phyloP scores from a whole-genome alignment of 2,113 vertebrate genomes.

The Malurus cyaneus region DNA sequence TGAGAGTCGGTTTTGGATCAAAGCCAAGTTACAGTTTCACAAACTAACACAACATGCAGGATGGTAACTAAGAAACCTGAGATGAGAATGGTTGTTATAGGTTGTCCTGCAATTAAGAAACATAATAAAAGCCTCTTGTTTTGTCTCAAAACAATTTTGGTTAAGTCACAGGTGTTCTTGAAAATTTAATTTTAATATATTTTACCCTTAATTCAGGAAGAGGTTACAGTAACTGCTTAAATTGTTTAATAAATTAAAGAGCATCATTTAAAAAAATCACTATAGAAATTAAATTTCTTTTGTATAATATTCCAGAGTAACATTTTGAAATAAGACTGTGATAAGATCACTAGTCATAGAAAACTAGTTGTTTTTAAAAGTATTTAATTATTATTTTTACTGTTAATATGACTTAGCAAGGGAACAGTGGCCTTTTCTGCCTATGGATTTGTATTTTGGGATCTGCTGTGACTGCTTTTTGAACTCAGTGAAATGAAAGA shows the following conservation, averaged over 20 bases:
- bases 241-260: background rate
- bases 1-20: background rate
- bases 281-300: background rate
- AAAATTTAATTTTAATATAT: background rate
- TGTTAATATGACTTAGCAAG: background rate
- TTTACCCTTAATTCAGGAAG: background rate
- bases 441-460: background rate
- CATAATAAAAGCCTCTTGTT: constrained; percentile 6
- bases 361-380: background rate
- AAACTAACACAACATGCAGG: background rate
- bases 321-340: background rate
- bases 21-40: background rate
- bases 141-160: background rate
- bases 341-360: background rate
- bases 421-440: background rate
- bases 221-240: background rate
- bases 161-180: background rate
- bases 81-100: background rate
- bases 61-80: background rate
- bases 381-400: background rate
- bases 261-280: background rate
- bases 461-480: background rate
- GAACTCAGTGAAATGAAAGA: background rate
- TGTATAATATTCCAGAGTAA: background rate
- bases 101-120: background rate